A percentile compares a stretch with the other conserved stretches of the same genome.
Evolutionary conservation across 2,113 vertebrate species (phyloP).

Genomic region (Campylorhamphus procurvoides): DNA sequence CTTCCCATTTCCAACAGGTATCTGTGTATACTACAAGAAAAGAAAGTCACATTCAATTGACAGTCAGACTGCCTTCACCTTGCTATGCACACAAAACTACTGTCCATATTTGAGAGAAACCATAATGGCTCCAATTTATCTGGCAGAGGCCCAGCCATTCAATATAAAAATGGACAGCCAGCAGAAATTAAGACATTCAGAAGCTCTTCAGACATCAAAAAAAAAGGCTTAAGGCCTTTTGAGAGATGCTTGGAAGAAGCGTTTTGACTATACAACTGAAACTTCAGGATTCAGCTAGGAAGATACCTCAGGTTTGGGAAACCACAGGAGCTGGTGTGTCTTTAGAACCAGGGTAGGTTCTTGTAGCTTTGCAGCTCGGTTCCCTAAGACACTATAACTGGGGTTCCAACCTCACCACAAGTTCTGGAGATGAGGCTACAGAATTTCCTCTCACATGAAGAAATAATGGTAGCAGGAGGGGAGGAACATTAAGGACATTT

Average conservation of each 20-base stretch:
- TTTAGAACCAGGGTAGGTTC: not conserved
- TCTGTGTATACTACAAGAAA: not conserved
- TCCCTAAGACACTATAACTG: not conserved
- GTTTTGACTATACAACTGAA: not conserved
- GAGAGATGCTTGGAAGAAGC: not conserved
- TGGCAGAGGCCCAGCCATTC: not conserved
- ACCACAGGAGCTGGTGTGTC: not conserved
- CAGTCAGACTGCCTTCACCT: not conserved
- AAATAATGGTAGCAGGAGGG: not conserved
- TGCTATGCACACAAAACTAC: not conserved
- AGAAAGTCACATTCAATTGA: not conserved
- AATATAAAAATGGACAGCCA: not conserved
- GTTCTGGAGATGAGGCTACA: not conserved
- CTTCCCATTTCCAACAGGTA: not conserved
- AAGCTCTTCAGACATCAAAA: not conserved
- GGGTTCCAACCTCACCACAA: not conserved
- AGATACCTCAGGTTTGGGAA: not conserved
- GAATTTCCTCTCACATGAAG: not conserved
- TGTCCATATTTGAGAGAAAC: not conserved
- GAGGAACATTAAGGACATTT: not conserved
- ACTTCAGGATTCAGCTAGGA: not conserved
- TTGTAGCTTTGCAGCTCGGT: not conserved
- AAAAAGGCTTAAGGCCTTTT: not conserved
- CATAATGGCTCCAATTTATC: not conserved
- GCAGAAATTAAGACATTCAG: not conserved